Base-by-base conservation (phyloP, 1,140 invertebrate genomes). In the Ceratina australensis region DNA sequence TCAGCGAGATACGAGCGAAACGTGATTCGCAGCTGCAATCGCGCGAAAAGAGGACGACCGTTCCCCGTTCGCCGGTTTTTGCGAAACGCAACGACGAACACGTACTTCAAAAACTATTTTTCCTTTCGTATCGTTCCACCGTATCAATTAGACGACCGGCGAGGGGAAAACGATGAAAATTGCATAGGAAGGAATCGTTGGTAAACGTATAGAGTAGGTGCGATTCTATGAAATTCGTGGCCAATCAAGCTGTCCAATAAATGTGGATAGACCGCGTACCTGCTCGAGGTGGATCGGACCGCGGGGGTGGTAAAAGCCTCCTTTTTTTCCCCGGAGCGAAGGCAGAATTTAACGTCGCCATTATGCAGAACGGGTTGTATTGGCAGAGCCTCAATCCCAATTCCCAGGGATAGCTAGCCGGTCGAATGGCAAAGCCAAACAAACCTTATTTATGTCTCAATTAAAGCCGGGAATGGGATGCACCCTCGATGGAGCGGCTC, bases 391-490 rank as follows among this genome's bases (percentile, higher is more conserved):
- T 91, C 90, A 89, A 92, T 92, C 90, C 90, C 90, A 92, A 91
- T 92, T 91, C 86, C 91, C 90, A 90, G 88, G 89, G 87, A 89
- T 89, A 88, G 89, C 87, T 87, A 80, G 85, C 79, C 78, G 80
- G 87, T 77, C 78, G 87, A 88, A 89, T 89, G 88, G 90, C 90
- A 90, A 92, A 92, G 91, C 91, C 91, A 92, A 92, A 92, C 91
- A 92, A 92, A 92, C 91, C 91, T 92, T 92, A 92, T 92, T 92
- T 92, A 92, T 92, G 91, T 92, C 91, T 92, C 91, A 92, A 92
- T 92, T 92, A 92, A 92, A 92, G 90, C 89, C 75, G 89, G 91
- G 90, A 92, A 92, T 92, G 90, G 91, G 90, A 92, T 92, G 91
- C 91, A 92, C 91, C 91, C 91, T 91, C 91, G 90, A 92, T 91